Percentiles rank a stretch among this genome's conserved stretches.
Conservation (phyloP, 2,113 vertebrate species). For the Eublepharis macularius region DNA sequence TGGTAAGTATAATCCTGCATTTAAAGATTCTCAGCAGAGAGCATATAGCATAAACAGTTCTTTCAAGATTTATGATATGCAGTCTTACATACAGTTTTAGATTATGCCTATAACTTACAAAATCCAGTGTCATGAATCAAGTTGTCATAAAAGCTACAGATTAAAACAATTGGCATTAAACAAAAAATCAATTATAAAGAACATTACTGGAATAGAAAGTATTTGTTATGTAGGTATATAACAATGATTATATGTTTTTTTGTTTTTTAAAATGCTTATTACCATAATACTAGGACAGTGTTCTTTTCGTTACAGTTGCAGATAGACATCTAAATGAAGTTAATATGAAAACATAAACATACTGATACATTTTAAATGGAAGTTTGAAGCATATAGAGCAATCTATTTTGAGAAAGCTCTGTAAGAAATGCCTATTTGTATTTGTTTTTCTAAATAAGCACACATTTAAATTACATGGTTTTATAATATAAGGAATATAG, state of each 20-base stretch:
- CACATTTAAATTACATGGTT: slow-evolving; percentile 81
- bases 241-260: not conserved
- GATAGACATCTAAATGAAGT: slow-evolving; percentile 67
- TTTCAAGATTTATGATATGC: slow-evolving; percentile 57
- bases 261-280: slow-evolving; percentile 58
- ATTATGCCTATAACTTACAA: slow-evolving; percentile 61
- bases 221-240: slow-evolving; percentile 65
- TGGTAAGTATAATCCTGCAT: slow-evolving; percentile 79
- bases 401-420: slow-evolving; percentile 78
- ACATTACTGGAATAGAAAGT: slow-evolving; percentile 69
- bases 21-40: slow-evolving; percentile 12
- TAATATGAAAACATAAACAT: slow-evolving; percentile 55
- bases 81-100: slow-evolving; percentile 58
- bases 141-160: slow-evolving; percentile 65
- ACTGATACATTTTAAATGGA: slow-evolving; percentile 59
- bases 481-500: slow-evolving; percentile 76
- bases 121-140: slow-evolving; percentile 61
- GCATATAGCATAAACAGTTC: slow-evolving; percentile 21
- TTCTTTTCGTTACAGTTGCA: slow-evolving; percentile 69
- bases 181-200: slow-evolving; percentile 64
- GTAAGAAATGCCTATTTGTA: slow-evolving; percentile 81
- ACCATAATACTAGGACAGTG: slow-evolving; percentile 69
- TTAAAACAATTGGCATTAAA: slow-evolving; percentile 68
- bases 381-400: slow-evolving; percentile 68
- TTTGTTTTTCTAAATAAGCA: slow-evolving; percentile 82